Conservation (phyloP, 2,113 vertebrate species). For the Labeo catla region DNA sequence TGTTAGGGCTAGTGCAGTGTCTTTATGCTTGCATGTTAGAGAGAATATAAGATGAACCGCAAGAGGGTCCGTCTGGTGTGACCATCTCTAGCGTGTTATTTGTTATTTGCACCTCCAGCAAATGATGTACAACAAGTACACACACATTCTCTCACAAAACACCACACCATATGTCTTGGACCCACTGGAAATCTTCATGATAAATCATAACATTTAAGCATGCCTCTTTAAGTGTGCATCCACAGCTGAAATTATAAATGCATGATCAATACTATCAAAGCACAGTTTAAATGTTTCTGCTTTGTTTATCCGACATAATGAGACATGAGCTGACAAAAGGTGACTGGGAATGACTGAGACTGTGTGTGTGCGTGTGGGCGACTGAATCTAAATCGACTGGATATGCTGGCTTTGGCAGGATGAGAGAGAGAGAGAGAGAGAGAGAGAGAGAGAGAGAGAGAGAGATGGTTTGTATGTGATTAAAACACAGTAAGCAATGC, state of each 20-base stretch:
- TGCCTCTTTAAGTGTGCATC: background rate
- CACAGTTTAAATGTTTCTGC: background rate
- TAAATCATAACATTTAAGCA: background rate
- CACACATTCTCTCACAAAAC: background rate
- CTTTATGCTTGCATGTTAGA: background rate
- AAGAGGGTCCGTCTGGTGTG: background rate
- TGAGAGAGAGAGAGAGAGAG: background rate
- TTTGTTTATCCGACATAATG: background rate
- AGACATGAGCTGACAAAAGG: conserved; percentile 11
- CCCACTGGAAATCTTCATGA: background rate
- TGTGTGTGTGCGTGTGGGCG: background rate
- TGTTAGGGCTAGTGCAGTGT: background rate
- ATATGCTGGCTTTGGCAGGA: background rate
- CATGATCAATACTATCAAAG: conserved; percentile 9
- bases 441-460: background rate
- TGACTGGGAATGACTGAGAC: background rate
- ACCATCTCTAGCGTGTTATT: background rate
- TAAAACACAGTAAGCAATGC: background rate
- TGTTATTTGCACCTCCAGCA: background rate
- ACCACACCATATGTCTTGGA: background rate
- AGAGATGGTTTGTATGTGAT: background rate
- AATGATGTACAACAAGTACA: background rate
- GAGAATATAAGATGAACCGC: background rate
- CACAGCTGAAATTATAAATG: conserved; percentile 3
- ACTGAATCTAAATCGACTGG: background rate